Base-by-base conservation (phyloP, 2,797 vertebrate genomes). In the Sorex maritimensis region DNA sequence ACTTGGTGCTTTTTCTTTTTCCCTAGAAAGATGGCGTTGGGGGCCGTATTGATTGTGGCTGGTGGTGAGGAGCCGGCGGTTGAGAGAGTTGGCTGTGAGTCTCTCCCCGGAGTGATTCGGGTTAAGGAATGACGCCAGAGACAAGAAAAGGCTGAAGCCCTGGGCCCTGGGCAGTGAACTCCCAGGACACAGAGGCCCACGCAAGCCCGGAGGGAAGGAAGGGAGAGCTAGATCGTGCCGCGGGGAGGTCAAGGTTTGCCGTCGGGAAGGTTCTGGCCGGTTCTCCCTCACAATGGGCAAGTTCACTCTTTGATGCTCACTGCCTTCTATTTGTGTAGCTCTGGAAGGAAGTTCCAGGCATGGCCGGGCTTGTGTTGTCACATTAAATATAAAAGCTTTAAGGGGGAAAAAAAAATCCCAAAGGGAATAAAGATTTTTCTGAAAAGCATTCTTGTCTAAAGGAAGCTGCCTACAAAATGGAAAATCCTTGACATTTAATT, bases 341-440 rank as follows among this genome's bases (percentile, higher is more conserved):
- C 0, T 26, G 75, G 73, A 73, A 83, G 86, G 65, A 73, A 82
- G 88, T 46, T 19, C 17, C 23, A 80, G 55, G 65, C 55, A 44
- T 0, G 52, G 58, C 77, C 61, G 44, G 11, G 0, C 67, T 68
- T 49, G 17, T 38, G 8, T 46, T 72, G 73, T 72, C 68, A 28
- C 23, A 26, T 80, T 84, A 83, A 82, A 85, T 84, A 81, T 63
- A 81, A 82, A 91, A 71, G 46, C 71, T 55, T 81, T 41, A 67
- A 82, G 46, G 55, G 4, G 65, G 34, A 34, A 34, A 80, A 79
- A 71, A 73, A 92, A 61, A 7, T 19, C 61, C 75, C 49, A 6
- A 82, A 41, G 80, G 90, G 79, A 92, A 90, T 30, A 67, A 67
- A 92, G 91, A 90, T 61, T 87, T 87, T 94, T 94, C 85, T 90